Conservation (phyloP, 37 sponge, comb jelly and placozoan genomes). For the Crambe crambe region DNA sequence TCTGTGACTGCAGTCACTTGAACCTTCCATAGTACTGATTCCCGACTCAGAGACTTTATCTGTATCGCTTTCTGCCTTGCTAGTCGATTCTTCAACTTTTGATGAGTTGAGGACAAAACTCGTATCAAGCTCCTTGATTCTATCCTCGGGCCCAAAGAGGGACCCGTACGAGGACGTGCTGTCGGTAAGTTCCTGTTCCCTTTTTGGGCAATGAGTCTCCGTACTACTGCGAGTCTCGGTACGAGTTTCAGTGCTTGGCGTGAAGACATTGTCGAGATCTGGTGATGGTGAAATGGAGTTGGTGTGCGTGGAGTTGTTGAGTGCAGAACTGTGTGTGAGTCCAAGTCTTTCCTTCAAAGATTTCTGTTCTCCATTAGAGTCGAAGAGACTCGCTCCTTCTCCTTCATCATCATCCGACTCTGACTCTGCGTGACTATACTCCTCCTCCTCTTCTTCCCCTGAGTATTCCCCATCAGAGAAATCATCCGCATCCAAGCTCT, state of each 20-base stretch:
- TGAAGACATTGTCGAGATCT: constrained; percentile 45
- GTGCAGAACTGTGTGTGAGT: constrained; percentile 23
- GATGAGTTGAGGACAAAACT: background rate
- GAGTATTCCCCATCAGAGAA: constrained; percentile 60
- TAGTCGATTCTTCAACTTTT: background rate
- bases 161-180: constrained; percentile 59
- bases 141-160: constrained; percentile 10
- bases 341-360: constrained; percentile 37
- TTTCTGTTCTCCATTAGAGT: constrained; percentile 1
- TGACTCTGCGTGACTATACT: constrained; percentile 71
- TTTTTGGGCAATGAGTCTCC: background rate
- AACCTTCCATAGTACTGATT: constrained; percentile 85
- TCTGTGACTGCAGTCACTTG: constrained; percentile 61
- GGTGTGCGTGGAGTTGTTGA: constrained; percentile 4
- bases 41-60: constrained; percentile 71
- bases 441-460: constrained; percentile 55
- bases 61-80: constrained; percentile 11
- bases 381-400: constrained; percentile 12
- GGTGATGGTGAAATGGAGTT: constrained; percentile 29
- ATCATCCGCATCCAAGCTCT: constrained; percentile 47
- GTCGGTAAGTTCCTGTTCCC: constrained; percentile 16
- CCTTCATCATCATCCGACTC: constrained; percentile 65
- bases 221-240: too few relatives aligned
- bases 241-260: background rate
- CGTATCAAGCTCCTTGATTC: background rate